These are phyloP conservation scores for Sarcoramphus papa DNA, from an alignment of 2,797 vertebrate species.

Conservation along the genomic window DNA sequence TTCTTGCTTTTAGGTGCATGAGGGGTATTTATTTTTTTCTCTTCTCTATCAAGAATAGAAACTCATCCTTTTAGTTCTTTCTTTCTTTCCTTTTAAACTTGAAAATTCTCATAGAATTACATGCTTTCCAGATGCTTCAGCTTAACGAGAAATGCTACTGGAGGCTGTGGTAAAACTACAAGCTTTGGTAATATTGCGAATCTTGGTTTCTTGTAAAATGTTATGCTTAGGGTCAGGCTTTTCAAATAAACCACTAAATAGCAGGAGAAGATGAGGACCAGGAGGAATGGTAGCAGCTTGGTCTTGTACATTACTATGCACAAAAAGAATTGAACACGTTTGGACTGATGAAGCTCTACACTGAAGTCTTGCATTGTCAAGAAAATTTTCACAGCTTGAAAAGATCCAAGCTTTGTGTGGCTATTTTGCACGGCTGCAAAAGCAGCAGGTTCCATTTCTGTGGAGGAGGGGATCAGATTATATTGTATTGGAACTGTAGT, in stretches of 20 bases:
- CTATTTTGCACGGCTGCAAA: not conserved
- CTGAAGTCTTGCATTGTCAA: not conserved
- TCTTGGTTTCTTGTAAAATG: not conserved
- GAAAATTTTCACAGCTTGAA: not conserved
- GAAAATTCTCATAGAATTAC: not conserved
- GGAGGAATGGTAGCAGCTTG: not conserved
- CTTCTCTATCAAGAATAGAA: not conserved
- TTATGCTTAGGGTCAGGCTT: not conserved
- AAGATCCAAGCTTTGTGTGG: not conserved
- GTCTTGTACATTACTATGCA: not conserved
- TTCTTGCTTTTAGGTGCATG: not conserved
- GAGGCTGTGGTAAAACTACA: not conserved
- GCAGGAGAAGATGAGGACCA: not conserved
- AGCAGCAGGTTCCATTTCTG: not conserved
- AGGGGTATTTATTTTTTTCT: not conserved
- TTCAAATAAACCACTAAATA: not conserved
- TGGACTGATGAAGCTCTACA: not conserved
- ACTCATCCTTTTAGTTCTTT: not conserved
- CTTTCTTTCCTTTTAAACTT: not conserved
- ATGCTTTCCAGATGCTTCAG: not conserved
- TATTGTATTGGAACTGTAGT: not conserved
- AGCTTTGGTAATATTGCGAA: not conserved
- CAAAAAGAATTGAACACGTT: not conserved
- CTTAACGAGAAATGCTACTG: not conserved
- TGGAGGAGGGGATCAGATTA: not conserved